These are phyloP conservation scores for Megalops cyprinoides DNA, from an alignment of 2,797 vertebrate species.

Conservation along the genomic window DNA sequence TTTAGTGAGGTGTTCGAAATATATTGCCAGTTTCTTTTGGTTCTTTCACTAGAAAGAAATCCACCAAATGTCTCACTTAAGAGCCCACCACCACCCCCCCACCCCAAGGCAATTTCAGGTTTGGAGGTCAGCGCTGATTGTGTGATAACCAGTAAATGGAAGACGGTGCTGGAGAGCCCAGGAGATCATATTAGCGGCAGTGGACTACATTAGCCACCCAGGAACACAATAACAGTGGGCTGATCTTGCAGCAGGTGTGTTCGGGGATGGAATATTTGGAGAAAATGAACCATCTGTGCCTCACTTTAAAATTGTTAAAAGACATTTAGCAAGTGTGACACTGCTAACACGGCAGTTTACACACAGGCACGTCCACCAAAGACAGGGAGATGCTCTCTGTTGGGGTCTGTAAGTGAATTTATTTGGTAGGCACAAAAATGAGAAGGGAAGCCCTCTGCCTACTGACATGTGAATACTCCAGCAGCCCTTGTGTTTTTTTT, in stretches of 20 bases:
- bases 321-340: slow-evolving; percentile 64
- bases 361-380: slow-evolving; percentile 59
- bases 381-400: slow-evolving; percentile 31
- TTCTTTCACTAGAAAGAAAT: not conserved
- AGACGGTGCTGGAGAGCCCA: slow-evolving; percentile 53
- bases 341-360: slow-evolving; percentile 65
- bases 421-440: slow-evolving; percentile 7
- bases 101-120: slow-evolving; percentile 19
- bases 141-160: slow-evolving; percentile 45
- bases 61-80: slow-evolving; percentile 1
- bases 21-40: not conserved
- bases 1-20: not conserved
- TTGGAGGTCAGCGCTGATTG: slow-evolving; percentile 44
- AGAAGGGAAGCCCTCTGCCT: not conserved
- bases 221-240: slow-evolving; percentile 52
- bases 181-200: slow-evolving; percentile 51
- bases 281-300: slow-evolving; percentile 75
- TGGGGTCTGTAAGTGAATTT: slow-evolving; percentile 17
- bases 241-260: slow-evolving; percentile 73
- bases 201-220: slow-evolving; percentile 54
- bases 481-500: not conserved
- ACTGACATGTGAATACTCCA: not conserved
- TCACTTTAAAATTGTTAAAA: slow-evolving; percentile 67
- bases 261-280: slow-evolving; percentile 64
- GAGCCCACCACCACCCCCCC: not conserved